Conservation (phyloP, 2,113 vertebrate species). For the Pelmatolapia mariae region DNA sequence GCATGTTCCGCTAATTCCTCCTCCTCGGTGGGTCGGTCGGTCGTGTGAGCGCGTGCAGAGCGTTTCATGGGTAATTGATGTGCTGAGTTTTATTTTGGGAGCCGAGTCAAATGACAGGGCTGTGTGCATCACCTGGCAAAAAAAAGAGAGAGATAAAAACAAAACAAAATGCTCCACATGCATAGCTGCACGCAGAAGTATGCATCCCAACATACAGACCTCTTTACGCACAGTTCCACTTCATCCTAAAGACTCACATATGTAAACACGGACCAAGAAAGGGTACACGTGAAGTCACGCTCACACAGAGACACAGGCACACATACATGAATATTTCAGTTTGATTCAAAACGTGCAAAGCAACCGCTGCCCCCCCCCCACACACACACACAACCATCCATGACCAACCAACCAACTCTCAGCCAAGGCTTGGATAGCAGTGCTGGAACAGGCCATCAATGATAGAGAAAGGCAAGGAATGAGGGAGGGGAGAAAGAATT, state of each 20-base stretch:
- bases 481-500: background rate
- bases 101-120: constrained; percentile 35
- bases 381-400: background rate
- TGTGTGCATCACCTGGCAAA: constrained; percentile 54
- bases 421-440: background rate
- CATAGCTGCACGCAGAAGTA: background rate
- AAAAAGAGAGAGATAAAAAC: background rate
- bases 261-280: background rate
- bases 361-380: constrained; percentile 32
- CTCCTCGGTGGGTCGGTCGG: background rate
- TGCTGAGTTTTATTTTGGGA: constrained; percentile 62
- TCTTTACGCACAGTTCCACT: background rate
- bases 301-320: constrained; percentile 50
- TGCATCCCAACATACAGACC: background rate
- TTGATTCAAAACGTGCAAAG: constrained; percentile 56
- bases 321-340: constrained; percentile 74
- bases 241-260: background rate
- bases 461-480: constrained; percentile 14
- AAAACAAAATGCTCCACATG: background rate
- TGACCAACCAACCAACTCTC: constrained; percentile 10
- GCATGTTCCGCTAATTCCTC: constrained; percentile 20
- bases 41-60: constrained; percentile 32
- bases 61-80: constrained; percentile 70
- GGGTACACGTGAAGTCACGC: constrained; percentile 51
- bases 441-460: constrained; percentile 37